Evolutionary conservation across 1,140 invertebrate genomes (phyloP), one percentile per base, ranked within the genome.

Genomic region (Linepithema humile): DNA sequence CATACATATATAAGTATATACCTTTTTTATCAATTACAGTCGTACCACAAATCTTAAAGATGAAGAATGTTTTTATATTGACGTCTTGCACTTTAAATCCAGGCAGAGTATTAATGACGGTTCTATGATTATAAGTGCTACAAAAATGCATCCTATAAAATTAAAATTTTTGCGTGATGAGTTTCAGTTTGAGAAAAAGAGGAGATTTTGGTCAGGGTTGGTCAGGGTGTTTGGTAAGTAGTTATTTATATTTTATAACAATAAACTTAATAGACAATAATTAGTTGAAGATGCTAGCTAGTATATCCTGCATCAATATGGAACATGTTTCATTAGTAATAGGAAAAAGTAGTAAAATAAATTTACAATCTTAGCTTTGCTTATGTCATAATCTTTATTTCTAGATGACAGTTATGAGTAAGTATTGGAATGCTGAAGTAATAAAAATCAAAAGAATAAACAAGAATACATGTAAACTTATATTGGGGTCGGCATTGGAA

Each of bases 321-420:
- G 29, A 32, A 38, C n/a, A 26, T 12, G 7, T 29, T 57, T 57
- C 10, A 62, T 62, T 10, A 10, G 10, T 20, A n/a, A 62, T 64
- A 38, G 10, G n/a, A 64, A n/a, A 64, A 38, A 62, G 7, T 62
- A 62, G 12, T 48, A 48, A 6, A 9, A 32, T 55, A 1, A 20
- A 12, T 59, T 59, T 3, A 1, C 26, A 50, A 26, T 29, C 5
- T 59, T 57, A 57, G 2, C 15, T 60, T 60, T 60, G 15, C n/a
- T 35, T 23, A 17, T 45, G 26, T 67, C 26, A 6, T 40, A 45
- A 20, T 35, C 1, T n/a, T n/a, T n/a, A n/a, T n/a, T n/a, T n/a
- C n/a, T n/a, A n/a, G n/a, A n/a, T n/a, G n/a, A n/a, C 55, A 15
- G 29, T 95, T 86, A 96, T 96, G 95, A 95, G 94, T 17, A 94